Percentiles rank a stretch among this genome's conserved stretches.
phyloP scores from a whole-genome alignment of 2,888 invertebrate species.

The Lypha dubia region DNA sequence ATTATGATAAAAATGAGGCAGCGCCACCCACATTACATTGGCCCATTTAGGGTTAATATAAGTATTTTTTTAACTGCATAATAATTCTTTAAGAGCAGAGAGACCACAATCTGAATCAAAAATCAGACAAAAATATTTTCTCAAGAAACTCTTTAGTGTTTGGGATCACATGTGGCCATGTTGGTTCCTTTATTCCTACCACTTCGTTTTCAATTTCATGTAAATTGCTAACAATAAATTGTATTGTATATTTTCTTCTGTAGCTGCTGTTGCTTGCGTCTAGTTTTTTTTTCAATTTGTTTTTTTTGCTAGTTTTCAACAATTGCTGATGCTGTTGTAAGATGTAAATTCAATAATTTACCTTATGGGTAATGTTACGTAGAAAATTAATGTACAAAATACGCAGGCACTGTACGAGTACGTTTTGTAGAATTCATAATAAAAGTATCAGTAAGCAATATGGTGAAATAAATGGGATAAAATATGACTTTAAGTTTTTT shows the following conservation, averaged over 20 bases:
- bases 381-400: constrained; percentile 20
- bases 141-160: no score
- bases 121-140: no score
- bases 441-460: background rate
- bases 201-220: constrained; percentile 45
- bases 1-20: no score
- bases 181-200: constrained; percentile 17
- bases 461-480: background rate
- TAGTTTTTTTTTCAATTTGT: background rate
- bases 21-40: no score
- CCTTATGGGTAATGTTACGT: constrained; percentile 36
- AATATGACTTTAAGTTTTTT: constrained; percentile 9
- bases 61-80: no score
- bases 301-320: constrained; percentile 6
- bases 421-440: background rate
- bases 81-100: no score
- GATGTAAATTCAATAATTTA: constrained; percentile 60
- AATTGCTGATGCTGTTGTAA: constrained; percentile 51
- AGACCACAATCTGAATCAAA: no score
- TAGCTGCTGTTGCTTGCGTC: constrained; percentile 40
- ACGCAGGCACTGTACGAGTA: background rate
- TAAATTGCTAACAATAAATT: constrained; percentile 59
- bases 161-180: background rate
- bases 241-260: background rate
- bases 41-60: no score